Percentiles rank a stretch among this genome's conserved stretches.
These are phyloP conservation scores for Harpalus rufipes DNA, from an alignment of 2,888 invertebrate species.

Conservation along the genomic window DNA sequence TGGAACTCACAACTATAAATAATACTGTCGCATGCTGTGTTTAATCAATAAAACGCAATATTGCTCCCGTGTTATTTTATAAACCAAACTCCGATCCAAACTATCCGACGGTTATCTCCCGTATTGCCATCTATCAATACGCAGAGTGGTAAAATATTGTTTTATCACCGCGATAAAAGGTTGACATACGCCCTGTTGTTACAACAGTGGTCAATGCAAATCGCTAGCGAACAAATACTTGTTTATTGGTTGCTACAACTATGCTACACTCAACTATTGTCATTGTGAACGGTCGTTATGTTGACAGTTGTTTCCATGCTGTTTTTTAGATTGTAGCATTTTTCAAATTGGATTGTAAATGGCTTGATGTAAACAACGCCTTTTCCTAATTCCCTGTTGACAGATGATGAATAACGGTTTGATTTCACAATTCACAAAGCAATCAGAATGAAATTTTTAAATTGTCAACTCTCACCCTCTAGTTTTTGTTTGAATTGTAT, in stretches of 20 bases:
- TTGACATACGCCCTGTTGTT: slow-evolving; percentile 39
- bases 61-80: slow-evolving; percentile 55
- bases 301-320: background rate
- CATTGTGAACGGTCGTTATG: background rate
- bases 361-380: background rate
- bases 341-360: slow-evolving; percentile 29
- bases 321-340: slow-evolving; percentile 7
- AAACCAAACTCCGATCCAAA: slow-evolving; percentile 32
- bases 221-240: slow-evolving; percentile 22
- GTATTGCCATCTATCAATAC: slow-evolving; percentile 55
- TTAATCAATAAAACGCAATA: slow-evolving; percentile 61
- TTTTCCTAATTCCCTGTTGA: slow-evolving; percentile 1
- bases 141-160: slow-evolving; percentile 55
- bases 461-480: too few species aligned
- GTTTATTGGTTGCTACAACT: slow-evolving; percentile 39
- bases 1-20: slow-evolving; percentile 58
- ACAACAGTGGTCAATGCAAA: slow-evolving; percentile 15
- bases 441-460: too few species aligned
- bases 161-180: slow-evolving; percentile 61
- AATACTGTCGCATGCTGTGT: slow-evolving; percentile 40
- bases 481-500: too few species aligned
- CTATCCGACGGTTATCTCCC: slow-evolving; percentile 14
- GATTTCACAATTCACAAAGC: background rate
- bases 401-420: background rate
- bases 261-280: background rate